Base-by-base conservation (phyloP, 2,888 invertebrate species). In the Taenaris catops region DNA sequence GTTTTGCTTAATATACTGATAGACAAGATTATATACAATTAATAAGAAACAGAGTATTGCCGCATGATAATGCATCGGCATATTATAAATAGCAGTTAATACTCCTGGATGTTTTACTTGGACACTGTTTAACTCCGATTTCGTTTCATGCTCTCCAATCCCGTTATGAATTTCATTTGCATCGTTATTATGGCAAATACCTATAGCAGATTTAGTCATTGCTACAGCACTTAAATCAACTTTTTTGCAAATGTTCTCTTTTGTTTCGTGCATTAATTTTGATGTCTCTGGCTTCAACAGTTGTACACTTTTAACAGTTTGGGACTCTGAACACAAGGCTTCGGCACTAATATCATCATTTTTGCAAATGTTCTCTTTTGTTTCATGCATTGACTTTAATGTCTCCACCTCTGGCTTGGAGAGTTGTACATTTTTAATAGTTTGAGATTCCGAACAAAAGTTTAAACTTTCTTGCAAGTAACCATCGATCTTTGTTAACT, bases 41-140 rank as follows among this genome's bases (percentile, higher is more conserved):
- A 87, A 72, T 53, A 87, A 58, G 55, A 84, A 70, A 73, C 87
- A 87, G 54, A 87, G 48, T 55, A 87, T 76, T 45, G 75, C 74
- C 52, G 87, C 86, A 55, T 87, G 86, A 67, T 87, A 87, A 67
- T 87, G 87, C 62, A 80, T 69, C 45, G 87, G 87, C 79, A 87
- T 74, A 50, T 79, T 81, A 61, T 69, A 79, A 54, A 87, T 68
- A 60, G 63, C 63, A 48, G 63, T 63, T 41, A 78, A 52, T 45
- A 84, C 58, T 62, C 81, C 73, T 34, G 50, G 55, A 24, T 53
- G 61, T 53, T 62, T 68, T 40, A 56, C 62, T 50, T 58, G 58
- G 58, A 67, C 70, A 74, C 75, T 76, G 68, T 71, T 71, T 65
- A 55, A 25, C 55, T 63, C 67, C 23, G 55, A 52, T 46, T 49